Percentiles rank a stretch among this genome's conserved stretches.
These are phyloP conservation scores for Lithophane leautieri DNA, from an alignment of 2,888 invertebrate genomes.

Conservation along the genomic window DNA sequence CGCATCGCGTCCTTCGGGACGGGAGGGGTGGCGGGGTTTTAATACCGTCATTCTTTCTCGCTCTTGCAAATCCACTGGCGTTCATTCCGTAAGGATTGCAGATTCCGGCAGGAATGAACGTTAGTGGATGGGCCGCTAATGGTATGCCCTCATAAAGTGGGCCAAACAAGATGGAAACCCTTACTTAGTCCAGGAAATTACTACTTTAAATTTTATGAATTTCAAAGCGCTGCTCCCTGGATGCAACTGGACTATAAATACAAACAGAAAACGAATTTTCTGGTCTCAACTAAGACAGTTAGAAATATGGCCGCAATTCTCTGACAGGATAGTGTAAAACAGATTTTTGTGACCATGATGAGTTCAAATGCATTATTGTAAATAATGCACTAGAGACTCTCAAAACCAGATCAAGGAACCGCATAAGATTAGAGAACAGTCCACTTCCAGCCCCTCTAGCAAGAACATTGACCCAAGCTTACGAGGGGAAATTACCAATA, in stretches of 20 bases:
- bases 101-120: too few relatives aligned
- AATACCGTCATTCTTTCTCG: not conserved
- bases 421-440: slow-evolving; percentile 24
- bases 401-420: slow-evolving; percentile 32
- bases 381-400: slow-evolving; percentile 29
- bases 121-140: slow-evolving; percentile 1
- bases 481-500: slow-evolving; percentile 37
- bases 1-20: not conserved
- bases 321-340: slow-evolving; percentile 24
- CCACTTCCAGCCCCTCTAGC: slow-evolving; percentile 26
- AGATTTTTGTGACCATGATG: slow-evolving; percentile 27
- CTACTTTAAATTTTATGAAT: slow-evolving; percentile 32
- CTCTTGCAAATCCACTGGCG: not conserved
- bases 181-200: slow-evolving; percentile 38
- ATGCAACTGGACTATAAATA: slow-evolving; percentile 33
- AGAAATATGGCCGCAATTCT: slow-evolving; percentile 29
- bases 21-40: too few relatives aligned
- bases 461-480: slow-evolving; percentile 39
- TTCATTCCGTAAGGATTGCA: not conserved
- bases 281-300: slow-evolving; percentile 35
- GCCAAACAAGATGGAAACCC: slow-evolving; percentile 31
- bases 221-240: slow-evolving; percentile 33
- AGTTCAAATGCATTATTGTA: slow-evolving; percentile 44
- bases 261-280: slow-evolving; percentile 28
- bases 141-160: slow-evolving; percentile 33